A percentile compares a stretch with the other conserved stretches of the same genome.
phyloP scores from a whole-genome alignment of 2,888 invertebrate species.

The Ormyrus labotus region DNA sequence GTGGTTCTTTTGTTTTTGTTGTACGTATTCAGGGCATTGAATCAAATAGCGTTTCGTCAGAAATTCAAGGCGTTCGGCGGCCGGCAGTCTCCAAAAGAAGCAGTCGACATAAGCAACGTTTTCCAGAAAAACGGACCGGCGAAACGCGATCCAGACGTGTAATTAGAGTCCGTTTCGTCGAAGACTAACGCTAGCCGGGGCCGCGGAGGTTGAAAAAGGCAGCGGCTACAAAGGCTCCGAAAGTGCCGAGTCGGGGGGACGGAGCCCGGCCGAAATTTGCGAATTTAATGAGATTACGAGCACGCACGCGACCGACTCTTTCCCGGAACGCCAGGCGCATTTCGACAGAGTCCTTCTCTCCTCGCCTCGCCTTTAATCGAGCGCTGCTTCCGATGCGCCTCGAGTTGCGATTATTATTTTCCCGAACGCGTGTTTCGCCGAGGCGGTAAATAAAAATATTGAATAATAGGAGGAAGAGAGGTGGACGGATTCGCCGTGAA shows the following conservation, averaged over 20 bases:
- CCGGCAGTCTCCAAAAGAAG: too few relatives aligned
- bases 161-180: too few relatives aligned
- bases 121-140: too few relatives aligned
- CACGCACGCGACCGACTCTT: conserved; percentile 41
- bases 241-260: conserved; percentile 24
- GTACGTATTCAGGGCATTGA: too few relatives aligned
- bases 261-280: conserved; percentile 54
- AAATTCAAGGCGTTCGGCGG: too few relatives aligned
- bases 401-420: conserved; percentile 5
- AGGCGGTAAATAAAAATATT: not conserved
- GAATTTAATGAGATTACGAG: conserved; percentile 60
- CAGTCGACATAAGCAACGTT: too few relatives aligned
- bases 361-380: conserved; percentile 27
- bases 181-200: not conserved
- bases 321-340: conserved; percentile 10
- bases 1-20: too few relatives aligned
- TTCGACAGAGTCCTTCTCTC: conserved; percentile 6
- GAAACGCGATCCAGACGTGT: too few relatives aligned
- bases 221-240: not conserved
- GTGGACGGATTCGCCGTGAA: too few relatives aligned
- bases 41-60: too few relatives aligned
- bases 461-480: not conserved
- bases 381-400: not conserved
- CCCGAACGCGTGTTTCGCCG: not conserved
- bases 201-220: not conserved